Conservation (phyloP, 2,888 invertebrate species). For the Macrosoma leucophasiata region DNA sequence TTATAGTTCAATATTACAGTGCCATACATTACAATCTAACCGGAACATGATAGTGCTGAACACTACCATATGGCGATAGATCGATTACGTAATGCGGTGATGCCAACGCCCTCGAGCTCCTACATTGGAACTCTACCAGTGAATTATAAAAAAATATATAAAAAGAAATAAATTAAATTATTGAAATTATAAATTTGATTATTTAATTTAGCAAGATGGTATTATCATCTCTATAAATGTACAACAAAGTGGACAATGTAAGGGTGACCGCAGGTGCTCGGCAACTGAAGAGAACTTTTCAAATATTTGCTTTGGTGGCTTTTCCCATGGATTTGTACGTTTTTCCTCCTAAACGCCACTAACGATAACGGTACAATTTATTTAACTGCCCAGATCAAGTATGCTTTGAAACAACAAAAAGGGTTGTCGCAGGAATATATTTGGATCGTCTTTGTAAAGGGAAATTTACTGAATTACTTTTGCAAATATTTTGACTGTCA, state of each 20-base stretch:
- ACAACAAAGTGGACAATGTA: constrained; percentile 48
- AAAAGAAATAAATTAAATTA: no score
- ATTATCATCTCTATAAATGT: constrained; percentile 34
- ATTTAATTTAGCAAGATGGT: constrained; percentile 14
- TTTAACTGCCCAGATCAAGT: constrained; percentile 65
- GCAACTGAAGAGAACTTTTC: constrained; percentile 52
- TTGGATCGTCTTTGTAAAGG: constrained; percentile 8
- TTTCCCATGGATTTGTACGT: constrained; percentile 59
- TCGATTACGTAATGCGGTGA: no score
- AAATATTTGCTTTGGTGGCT: constrained; percentile 68
- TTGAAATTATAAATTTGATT: no score
- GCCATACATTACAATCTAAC: no score
- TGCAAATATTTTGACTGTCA: no score
- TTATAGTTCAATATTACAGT: no score
- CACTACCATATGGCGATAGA: no score
- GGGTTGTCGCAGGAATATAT: constrained; percentile 34
- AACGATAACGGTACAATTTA: constrained; percentile 60
- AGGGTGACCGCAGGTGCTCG: constrained; percentile 67
- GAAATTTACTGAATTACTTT: no score
- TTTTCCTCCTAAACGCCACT: constrained; percentile 48
- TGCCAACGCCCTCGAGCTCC: no score
- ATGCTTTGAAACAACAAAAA: constrained; percentile 69
- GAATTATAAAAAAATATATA: no score
- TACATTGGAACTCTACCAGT: no score
- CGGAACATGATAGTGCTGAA: no score